phyloP scores from a whole-genome alignment of 2,113 vertebrate species.

The Phoxinus phoxinus region DNA sequence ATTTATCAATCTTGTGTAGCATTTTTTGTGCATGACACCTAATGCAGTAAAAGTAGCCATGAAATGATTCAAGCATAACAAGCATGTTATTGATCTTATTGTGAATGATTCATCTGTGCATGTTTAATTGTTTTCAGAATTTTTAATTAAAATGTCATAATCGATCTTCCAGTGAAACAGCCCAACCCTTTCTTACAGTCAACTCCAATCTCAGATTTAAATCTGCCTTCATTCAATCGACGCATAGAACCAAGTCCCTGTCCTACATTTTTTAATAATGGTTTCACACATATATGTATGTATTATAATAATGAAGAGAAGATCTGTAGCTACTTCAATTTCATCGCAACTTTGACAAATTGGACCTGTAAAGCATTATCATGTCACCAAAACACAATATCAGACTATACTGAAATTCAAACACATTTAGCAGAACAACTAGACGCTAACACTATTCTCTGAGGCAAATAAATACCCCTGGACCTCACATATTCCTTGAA shows the following conservation, averaged over 20 bases:
- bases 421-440: conserved; percentile 20
- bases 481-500: conserved; percentile 17
- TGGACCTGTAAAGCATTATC: neutral
- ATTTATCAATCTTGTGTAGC: neutral
- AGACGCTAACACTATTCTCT: neutral
- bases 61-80: too few relatives aligned
- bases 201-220: neutral
- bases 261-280: neutral
- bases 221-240: neutral
- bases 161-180: neutral
- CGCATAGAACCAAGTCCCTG: neutral
- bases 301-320: neutral
- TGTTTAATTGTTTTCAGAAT: neutral
- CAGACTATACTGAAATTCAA: neutral
- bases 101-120: neutral
- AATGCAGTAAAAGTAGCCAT: neutral
- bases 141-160: neutral
- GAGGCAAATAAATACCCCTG: neutral
- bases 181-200: neutral
- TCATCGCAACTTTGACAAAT: neutral
- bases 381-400: neutral
- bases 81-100: neutral
- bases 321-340: neutral
- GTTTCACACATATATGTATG: neutral
- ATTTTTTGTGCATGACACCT: too few relatives aligned